Conservation (phyloP, 2,113 vertebrate genomes). For the Myotis lucifugus region DNA sequence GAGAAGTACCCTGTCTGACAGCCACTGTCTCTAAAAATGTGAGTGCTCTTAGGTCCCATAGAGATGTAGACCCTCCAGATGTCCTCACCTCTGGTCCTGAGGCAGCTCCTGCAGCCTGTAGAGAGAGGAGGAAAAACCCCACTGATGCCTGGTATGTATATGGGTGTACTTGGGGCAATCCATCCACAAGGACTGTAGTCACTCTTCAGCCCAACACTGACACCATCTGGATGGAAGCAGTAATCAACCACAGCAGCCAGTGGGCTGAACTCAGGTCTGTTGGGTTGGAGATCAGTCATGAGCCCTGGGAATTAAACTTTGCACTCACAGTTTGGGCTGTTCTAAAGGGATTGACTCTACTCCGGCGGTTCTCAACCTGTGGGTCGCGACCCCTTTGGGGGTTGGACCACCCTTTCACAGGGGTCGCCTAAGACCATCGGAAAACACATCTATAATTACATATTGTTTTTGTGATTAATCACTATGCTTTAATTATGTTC, state of each 20-base stretch:
- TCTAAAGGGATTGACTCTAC: neutral
- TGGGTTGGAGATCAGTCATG: neutral
- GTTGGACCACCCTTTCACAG: too few species aligned
- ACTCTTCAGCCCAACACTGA: neutral
- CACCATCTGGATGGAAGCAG: neutral
- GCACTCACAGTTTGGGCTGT: neutral
- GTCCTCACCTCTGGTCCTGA: too few species aligned
- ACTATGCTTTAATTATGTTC: too few species aligned
- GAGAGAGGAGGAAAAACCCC: neutral
- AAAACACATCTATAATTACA: too few species aligned
- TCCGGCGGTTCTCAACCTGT: too few species aligned
- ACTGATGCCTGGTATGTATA: too few species aligned
- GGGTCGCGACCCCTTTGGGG: too few species aligned
- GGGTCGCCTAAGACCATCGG: too few species aligned
- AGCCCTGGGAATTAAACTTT: neutral
- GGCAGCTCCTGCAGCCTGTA: neutral
- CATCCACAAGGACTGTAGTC: neutral
- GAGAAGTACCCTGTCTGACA: neutral
- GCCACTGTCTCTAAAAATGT: neutral
- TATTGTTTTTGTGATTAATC: too few species aligned
- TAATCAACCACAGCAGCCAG: neutral
- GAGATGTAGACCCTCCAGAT: neutral
- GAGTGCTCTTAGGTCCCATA: too few species aligned
- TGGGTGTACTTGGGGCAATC: neutral
- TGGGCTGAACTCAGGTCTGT: neutral